Percentiles rank a stretch among this genome's conserved stretches.
Conservation (phyloP, 2,113 vertebrate genomes). For the Bostrychus sinensis region DNA sequence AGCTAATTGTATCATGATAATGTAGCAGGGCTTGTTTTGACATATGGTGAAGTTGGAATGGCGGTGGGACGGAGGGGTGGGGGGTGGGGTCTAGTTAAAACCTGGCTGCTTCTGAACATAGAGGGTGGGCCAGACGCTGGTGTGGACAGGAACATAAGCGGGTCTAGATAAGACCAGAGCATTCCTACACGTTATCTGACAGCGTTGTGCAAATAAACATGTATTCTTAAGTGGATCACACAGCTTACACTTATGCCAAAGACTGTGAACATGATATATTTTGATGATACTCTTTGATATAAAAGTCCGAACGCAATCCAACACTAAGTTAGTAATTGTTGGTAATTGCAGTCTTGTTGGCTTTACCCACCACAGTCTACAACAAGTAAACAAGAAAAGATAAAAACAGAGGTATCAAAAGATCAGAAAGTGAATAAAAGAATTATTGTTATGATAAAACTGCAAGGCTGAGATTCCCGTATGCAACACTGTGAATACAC, state of each 20-base stretch:
- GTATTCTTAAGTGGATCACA: not conserved
- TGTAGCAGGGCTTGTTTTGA: not conserved
- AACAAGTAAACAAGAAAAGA: not conserved
- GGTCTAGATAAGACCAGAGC: not conserved
- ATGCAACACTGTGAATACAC: not conserved
- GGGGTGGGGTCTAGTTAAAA: not conserved
- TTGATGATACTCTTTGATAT: not conserved
- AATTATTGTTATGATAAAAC: not conserved
- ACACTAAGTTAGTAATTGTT: not conserved
- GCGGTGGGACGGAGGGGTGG: too few species aligned
- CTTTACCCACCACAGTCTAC: not conserved
- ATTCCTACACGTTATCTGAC: not conserved
- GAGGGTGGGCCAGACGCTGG: not conserved
- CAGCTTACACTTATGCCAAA: fast-evolving
- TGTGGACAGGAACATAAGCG: not conserved
- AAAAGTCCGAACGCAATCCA: not conserved
- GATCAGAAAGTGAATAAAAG: not conserved
- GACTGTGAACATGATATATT: not conserved
- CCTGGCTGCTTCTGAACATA: not conserved
- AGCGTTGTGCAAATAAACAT: not conserved
- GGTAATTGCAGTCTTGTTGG: not conserved
- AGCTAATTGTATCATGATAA: not conserved
- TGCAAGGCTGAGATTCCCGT: not conserved
- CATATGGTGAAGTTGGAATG: too few species aligned
- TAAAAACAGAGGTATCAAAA: not conserved